phyloP scores from a whole-genome alignment of 2,797 vertebrate genomes.

The Cyclura pinguis region DNA sequence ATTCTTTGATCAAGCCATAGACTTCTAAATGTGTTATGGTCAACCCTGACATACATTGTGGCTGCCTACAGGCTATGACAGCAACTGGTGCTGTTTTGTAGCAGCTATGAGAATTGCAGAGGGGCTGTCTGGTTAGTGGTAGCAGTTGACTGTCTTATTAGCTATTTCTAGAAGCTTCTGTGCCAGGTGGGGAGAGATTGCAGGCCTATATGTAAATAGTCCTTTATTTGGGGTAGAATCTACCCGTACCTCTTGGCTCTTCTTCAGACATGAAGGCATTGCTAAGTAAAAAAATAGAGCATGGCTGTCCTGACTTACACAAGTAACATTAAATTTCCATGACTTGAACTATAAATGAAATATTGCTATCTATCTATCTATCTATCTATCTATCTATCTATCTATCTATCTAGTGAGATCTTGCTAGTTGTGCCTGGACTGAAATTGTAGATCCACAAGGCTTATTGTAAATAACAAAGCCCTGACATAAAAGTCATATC shows the following conservation, averaged over 20 bases:
- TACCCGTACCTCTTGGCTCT: background rate
- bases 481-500: conserved; percentile 40
- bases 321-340: background rate
- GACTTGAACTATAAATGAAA: background rate
- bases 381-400: background rate
- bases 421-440: background rate
- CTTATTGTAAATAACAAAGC: conserved; percentile 15
- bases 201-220: background rate
- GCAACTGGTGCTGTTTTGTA: background rate
- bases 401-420: background rate
- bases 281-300: background rate
- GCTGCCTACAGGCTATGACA: background rate
- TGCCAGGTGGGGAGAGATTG: background rate
- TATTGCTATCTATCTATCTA: background rate
- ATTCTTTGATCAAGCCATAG: background rate
- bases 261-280: background rate
- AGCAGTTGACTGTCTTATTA: background rate
- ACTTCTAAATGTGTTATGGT: background rate
- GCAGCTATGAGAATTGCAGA: background rate
- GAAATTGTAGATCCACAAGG: background rate
- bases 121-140: background rate
- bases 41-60: background rate
- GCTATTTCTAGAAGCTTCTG: background rate
- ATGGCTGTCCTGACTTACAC: background rate
- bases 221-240: background rate